A percentile compares a stretch with the other conserved stretches of the same genome.
These are phyloP conservation scores for Drosophila yooni DNA, from an alignment of 2,888 invertebrate species.

Conservation along the genomic window DNA sequence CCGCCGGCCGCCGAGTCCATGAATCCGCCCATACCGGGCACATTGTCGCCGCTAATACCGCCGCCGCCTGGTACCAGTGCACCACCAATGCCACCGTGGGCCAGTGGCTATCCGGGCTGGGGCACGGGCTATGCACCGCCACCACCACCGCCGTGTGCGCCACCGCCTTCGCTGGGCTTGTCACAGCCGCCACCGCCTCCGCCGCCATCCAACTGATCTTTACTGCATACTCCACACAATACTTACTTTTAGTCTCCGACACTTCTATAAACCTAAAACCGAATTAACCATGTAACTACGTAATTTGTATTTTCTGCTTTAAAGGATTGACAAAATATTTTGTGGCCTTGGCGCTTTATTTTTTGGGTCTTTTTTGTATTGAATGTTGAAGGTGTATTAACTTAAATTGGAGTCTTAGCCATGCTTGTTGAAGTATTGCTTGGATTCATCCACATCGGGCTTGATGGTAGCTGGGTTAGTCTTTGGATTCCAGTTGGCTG, in stretches of 20 bases:
- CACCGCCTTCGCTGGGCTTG: conserved; percentile 86
- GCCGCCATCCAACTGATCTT: conserved; percentile 84
- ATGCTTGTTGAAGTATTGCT: conserved; percentile 92
- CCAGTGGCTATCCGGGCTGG: conserved; percentile 76
- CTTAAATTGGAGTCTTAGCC: conserved; percentile 50
- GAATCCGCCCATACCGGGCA: conserved; percentile 83
- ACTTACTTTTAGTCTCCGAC: conserved; percentile 31
- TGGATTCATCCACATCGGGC: conserved; percentile 93
- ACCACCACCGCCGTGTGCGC: conserved; percentile 86
- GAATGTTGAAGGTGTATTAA: conserved; percentile 24
- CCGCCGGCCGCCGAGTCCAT: conserved; percentile 84
- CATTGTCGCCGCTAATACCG: conserved; percentile 85
- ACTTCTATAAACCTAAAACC: conserved; percentile 26
- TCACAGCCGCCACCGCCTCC: conserved; percentile 90
- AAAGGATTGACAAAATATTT: conserved; percentile 57
- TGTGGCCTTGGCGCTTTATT: conserved; percentile 26
- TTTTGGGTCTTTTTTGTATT: conserved; percentile 26
- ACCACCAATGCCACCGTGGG: conserved; percentile 81
- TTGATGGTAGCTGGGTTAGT: conserved; percentile 94
- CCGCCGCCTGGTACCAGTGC: conserved; percentile 85
- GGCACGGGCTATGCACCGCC: conserved; percentile 85
- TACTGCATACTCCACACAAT: conserved; percentile 9
- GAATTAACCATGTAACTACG: conserved; percentile 31
- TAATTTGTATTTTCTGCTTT: conserved; percentile 66
- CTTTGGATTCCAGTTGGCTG: conserved; percentile 97